Evolutionary conservation across 2,888 invertebrate genomes (phyloP), one percentile per base, ranked within the genome.

Genomic region (Drosophila prostipennis): DNA sequence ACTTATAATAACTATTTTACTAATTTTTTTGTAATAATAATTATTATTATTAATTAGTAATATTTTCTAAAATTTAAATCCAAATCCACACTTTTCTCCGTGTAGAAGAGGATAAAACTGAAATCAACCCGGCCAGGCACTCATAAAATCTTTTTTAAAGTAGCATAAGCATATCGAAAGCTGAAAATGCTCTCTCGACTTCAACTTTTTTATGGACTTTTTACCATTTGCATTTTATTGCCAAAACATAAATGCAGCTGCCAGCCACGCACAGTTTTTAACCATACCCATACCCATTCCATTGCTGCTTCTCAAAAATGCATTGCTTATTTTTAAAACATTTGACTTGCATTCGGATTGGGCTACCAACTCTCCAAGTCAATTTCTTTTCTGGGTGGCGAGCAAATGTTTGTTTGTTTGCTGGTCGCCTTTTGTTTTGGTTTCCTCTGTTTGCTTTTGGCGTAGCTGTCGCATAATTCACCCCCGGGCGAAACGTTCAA

Each of bases 141-240:
- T 40, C 78, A 81, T 81, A 81, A 81, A 81, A 86, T 81, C 80
- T 69, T 76, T 79, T 76, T 80, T 73, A 74, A 43, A 80, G 79
- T 69, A 79, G 87, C 85, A 77, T 80, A 83, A 80, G 78, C 80
- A 83, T 87, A 87, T 84, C 73, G 85, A 77, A 69, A 64, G 49
- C 81, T 61, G 26, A 59, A 65, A 65, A 63, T 68, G 72, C 63
- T 56, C 67, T 54, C 34, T 52, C 36, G 60, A 49, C 70, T 63
- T 63, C 39, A 67, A 59, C 63, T 87, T 79, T 57, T 79, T 79
- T 79, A 83, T 83, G 74, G 72, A 65, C 70, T 81, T 69, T 84
- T 85, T 81, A 79, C 79, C 87, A 87, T 82, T 87, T 84, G 82
- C 85, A 85, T 87, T 83, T 83, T 83, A 83, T 85, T 83, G 82